Percentiles rank a stretch among this genome's conserved stretches.
These are phyloP conservation scores for Callithrix jacchus DNA, from an alignment of 2,113 vertebrate genomes.

Conservation along the genomic window DNA sequence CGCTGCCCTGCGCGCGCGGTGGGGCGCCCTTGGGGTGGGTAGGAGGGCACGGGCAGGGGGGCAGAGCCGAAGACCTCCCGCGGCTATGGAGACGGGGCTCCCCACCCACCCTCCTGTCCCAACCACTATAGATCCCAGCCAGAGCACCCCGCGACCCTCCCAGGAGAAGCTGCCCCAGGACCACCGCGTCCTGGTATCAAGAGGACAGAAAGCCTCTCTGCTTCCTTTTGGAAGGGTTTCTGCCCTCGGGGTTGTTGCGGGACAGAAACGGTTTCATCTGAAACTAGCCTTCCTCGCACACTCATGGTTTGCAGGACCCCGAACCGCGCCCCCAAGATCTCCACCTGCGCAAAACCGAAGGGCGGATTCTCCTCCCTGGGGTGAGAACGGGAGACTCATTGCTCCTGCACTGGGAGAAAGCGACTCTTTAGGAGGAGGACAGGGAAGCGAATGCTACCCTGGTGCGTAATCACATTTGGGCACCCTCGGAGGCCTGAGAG, in stretches of 20 bases:
- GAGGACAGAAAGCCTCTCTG: neutral
- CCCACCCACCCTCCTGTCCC: neutral
- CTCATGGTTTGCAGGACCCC: neutral
- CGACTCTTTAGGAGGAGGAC: neutral
- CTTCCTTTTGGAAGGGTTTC: neutral
- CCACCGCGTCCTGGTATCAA: neutral
- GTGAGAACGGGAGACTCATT: neutral
- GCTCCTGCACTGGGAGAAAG: neutral
- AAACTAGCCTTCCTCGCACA: neutral
- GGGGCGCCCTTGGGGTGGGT: neutral
- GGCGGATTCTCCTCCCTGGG: neutral
- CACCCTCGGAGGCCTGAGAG: neutral
- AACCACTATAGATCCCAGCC: neutral
- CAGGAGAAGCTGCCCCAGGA: neutral
- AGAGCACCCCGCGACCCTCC: neutral
- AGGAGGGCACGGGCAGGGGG: neutral
- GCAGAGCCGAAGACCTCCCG: neutral
- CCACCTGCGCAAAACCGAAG: neutral
- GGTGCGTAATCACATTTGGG: neutral
- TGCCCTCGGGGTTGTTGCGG: neutral
- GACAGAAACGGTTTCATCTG: neutral
- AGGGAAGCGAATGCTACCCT: neutral
- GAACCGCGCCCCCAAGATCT: accelerated
- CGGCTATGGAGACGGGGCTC: neutral
- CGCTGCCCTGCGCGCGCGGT: accelerated